These are phyloP conservation scores for Australoheros scitulus DNA, from an alignment of 2,113 vertebrate species.

Conservation along the genomic window DNA sequence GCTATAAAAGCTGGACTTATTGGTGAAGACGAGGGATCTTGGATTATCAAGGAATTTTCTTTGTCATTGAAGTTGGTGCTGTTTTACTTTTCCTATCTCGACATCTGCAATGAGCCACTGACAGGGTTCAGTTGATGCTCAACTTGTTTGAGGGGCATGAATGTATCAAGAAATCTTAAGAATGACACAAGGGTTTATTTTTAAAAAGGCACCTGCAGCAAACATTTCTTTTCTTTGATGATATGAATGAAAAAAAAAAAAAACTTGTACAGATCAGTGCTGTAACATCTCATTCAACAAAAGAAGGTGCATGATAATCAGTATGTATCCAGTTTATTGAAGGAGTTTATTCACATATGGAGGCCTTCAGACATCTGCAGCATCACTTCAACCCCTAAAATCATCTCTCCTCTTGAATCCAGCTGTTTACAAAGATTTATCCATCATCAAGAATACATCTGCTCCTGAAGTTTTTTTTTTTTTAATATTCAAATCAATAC, in stretches of 20 bases:
- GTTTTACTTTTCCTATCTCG: conserved; percentile 3
- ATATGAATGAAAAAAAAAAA: background rate
- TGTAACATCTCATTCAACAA: conserved; percentile 19
- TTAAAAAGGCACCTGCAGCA: conserved; percentile 1
- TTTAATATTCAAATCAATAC: conserved; percentile 1
- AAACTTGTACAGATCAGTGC: conserved; percentile 2
- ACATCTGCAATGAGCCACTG: background rate
- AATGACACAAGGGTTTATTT: background rate
- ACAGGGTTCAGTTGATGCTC: conserved; percentile 26
- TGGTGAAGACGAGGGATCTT: background rate
- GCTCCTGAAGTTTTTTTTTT: background rate
- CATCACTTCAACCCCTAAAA: background rate
- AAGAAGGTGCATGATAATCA: conserved; percentile 39
- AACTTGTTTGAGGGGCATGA: conserved; percentile 19
- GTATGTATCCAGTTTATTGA: background rate
- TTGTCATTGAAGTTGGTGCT: background rate
- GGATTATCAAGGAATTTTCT: conserved; percentile 13
- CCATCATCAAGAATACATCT: background rate
- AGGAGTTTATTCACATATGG: background rate
- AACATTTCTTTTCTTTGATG: conserved; percentile 13
- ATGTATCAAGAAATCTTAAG: background rate
- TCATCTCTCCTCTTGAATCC: background rate
- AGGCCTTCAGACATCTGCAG: conserved; percentile 1
- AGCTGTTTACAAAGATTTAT: background rate
- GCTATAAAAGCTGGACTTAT: conserved; percentile 77